Evolutionary conservation across 2,797 vertebrate species (phyloP), one percentile per base, ranked within the genome.

Genomic region (Gymnothorax javanicus): DNA sequence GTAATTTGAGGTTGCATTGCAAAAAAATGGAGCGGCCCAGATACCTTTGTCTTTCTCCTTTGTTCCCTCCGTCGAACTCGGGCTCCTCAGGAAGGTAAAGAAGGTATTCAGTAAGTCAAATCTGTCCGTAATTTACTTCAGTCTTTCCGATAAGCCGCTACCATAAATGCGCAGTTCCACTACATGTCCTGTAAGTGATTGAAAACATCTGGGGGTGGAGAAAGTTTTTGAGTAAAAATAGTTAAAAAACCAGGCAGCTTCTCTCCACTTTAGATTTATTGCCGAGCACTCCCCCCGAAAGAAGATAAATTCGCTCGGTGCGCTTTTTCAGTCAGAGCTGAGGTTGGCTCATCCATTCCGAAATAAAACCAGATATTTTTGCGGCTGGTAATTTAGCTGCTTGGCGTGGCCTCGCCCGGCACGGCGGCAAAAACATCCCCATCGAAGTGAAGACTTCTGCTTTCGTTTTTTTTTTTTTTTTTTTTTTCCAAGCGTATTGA

Each of bases 401-500:
- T 33, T 33, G 17, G 71, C 17, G 71, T 43, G 27, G 9, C 27
- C 9, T 13, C 25, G 27, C 71, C 71, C 2, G 12, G 1, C 27
- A 43, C 71, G 9, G 71, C 33, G 43, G 27, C 27, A 43, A 43
- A 27, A 71, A 9, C n/a, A 75, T 75, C 71, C 27, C 71, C 43
- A 6, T 75, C 67, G 43, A 33, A 75, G 71, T 12, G 27, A 75
- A 75, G 8, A 43, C 71, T 12, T 75, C 27, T 75, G 27, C 27
- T 75, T 11, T 11, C 27, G 17, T 43, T 43, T 43, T 75, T n/a
- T n/a, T n/a, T n/a, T n/a, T n/a, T n/a, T n/a, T n/a, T n/a, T n/a
- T n/a, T n/a, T n/a, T 75, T 75, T 75, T 75, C 27, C 33, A 75
- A 75, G 27, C 17, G 71, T 75, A 75, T 75, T 75, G 71, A 75